These are phyloP conservation scores for Rhinophrynus dorsalis DNA, from an alignment of 2,797 vertebrate genomes.

Conservation along the genomic window DNA sequence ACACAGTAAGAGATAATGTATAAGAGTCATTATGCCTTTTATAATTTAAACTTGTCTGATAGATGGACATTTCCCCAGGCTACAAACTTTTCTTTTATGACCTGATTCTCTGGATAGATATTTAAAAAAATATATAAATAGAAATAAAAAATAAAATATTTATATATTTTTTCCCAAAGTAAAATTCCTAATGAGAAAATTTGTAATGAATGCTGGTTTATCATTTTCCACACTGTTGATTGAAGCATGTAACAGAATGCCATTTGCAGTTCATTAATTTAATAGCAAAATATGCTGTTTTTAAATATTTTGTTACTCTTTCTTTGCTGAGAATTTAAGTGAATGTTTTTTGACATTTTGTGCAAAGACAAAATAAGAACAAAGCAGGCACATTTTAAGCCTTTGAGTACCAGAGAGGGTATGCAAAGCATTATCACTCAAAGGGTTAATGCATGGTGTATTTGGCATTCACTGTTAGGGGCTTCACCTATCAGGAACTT, in stretches of 20 bases:
- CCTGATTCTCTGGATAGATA: neutral
- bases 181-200: slow-evolving; percentile 15
- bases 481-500: too few relatives aligned
- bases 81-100: neutral
- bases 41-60: slow-evolving; percentile 6
- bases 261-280: neutral
- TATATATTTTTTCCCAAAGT: neutral
- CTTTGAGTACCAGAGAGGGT: too few relatives aligned
- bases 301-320: neutral
- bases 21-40: neutral
- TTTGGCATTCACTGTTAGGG: too few relatives aligned
- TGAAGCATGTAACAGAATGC: neutral
- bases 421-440: too few relatives aligned
- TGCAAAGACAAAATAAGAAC: too few relatives aligned
- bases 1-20: neutral
- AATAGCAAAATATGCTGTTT: neutral
- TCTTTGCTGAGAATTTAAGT: neutral
- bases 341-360: too few relatives aligned
- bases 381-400: too few relatives aligned
- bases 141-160: neutral
- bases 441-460: too few relatives aligned
- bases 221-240: slow-evolving; percentile 3
- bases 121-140: neutral
- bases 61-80: neutral
- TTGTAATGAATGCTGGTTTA: neutral